Evolutionary conservation across 2,113 vertebrate genomes (phyloP).

Genomic region (Pygoscelis adeliae): DNA sequence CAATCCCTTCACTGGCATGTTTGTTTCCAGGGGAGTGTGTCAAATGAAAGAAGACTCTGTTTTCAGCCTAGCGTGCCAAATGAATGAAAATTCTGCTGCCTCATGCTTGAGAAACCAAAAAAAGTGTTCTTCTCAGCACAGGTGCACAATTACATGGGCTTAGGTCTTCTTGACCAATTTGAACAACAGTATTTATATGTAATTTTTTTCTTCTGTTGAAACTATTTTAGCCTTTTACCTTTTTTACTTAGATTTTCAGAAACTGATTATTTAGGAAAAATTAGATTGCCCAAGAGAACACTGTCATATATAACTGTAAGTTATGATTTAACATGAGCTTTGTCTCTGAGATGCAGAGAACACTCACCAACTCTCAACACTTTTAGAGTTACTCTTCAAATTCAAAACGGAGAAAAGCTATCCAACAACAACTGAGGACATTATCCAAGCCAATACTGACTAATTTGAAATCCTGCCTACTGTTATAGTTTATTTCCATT

Average conservation of each 20-base stretch:
- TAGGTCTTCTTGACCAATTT: background rate
- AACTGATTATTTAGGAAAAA: background rate
- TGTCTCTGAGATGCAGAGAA: background rate
- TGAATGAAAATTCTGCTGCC: conserved; percentile 68
- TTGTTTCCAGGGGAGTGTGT: conserved; percentile 60
- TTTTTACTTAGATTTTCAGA: background rate
- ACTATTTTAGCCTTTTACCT: background rate
- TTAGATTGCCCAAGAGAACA: background rate
- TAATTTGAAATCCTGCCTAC: background rate
- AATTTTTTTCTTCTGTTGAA: background rate
- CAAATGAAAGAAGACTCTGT: conserved; percentile 52
- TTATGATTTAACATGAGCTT: background rate
- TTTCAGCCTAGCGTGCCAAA: conserved; percentile 45
- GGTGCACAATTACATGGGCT: background rate
- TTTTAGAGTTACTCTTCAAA: background rate
- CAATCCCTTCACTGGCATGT: conserved; percentile 47
- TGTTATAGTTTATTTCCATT: background rate
- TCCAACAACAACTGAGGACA: background rate
- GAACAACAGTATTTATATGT: background rate
- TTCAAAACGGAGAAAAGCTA: background rate
- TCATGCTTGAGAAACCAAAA: conserved; percentile 55
- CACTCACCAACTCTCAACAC: background rate
- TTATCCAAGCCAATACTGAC: background rate
- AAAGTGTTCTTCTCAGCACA: background rate
- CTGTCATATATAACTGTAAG: background rate